Evolutionary conservation across 2,797 vertebrate species (phyloP).

Genomic region (Nannoperca obscura): DNA sequence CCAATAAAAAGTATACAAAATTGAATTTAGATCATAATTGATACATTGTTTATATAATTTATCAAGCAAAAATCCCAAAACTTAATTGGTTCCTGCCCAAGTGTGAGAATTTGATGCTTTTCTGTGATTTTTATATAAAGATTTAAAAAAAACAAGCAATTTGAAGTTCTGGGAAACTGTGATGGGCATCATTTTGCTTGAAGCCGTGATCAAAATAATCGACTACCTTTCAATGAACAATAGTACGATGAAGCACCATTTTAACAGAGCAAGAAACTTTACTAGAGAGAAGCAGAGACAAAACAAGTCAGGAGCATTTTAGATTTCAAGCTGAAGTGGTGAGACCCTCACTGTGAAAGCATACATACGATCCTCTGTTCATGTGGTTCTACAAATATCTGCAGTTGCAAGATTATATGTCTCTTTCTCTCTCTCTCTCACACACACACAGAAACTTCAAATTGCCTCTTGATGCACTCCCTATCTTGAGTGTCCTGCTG

Average conservation of each 20-base stretch:
- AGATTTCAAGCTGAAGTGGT: background rate
- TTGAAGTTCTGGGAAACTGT: background rate
- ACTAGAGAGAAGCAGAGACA: constrained; percentile 9
- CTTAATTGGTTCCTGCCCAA: background rate
- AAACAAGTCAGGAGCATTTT: background rate
- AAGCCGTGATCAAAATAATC: background rate
- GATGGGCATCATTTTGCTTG: background rate
- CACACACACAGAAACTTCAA: too few relatives aligned
- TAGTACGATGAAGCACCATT: background rate
- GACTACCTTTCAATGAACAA: background rate
- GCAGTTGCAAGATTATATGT: background rate
- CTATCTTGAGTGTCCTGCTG: background rate
- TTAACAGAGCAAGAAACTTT: background rate
- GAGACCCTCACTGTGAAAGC: background rate
- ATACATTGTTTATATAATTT: background rate
- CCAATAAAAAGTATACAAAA: background rate
- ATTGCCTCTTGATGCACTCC: background rate
- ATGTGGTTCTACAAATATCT: background rate
- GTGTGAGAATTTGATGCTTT: background rate
- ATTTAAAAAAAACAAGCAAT: background rate
- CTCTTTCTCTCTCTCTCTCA: too few relatives aligned
- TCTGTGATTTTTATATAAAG: background rate
- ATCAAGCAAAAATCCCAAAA: background rate
- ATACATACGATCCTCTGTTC: constrained; percentile 30
- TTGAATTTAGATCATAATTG: background rate